Evolutionary conservation across 2,113 vertebrate genomes (phyloP).

Genomic region (Lycaon pictus): DNA sequence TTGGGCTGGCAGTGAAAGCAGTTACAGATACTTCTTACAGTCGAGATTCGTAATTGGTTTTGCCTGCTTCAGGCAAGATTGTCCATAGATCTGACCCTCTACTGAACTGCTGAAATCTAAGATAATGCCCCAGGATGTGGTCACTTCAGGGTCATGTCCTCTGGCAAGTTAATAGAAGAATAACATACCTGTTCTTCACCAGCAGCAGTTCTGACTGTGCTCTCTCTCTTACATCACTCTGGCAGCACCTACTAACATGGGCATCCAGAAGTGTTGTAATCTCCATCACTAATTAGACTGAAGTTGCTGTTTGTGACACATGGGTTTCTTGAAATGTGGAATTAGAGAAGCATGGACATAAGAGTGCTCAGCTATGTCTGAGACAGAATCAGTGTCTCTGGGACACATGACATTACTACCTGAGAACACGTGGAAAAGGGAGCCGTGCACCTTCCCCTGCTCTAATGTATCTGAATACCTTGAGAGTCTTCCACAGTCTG

Average conservation of each 20-base stretch:
- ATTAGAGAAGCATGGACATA: background rate
- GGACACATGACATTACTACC: background rate
- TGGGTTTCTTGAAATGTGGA: background rate
- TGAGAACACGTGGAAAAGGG: background rate
- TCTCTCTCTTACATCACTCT: fast-evolving
- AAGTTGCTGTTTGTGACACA: no score
- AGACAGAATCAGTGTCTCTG: background rate
- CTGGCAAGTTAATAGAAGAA: background rate
- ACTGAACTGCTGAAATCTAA: background rate
- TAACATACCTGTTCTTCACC: fast-evolving
- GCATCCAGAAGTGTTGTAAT: fast-evolving
- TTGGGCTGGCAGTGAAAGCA: background rate
- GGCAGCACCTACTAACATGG: no score
- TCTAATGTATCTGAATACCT: no score
- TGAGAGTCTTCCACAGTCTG: background rate
- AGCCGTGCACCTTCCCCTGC: fast-evolving
- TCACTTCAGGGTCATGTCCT: background rate
- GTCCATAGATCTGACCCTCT: background rate
- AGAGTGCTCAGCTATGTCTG: background rate
- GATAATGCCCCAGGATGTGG: background rate
- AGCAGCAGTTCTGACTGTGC: fast-evolving
- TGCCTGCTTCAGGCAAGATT: fast-evolving
- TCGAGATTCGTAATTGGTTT: fast-evolving
- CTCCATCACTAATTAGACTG: fast-evolving
- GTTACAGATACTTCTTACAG: background rate